Conservation (phyloP, 1,140 invertebrate genomes). For the Acromyrmex heyeri region DNA sequence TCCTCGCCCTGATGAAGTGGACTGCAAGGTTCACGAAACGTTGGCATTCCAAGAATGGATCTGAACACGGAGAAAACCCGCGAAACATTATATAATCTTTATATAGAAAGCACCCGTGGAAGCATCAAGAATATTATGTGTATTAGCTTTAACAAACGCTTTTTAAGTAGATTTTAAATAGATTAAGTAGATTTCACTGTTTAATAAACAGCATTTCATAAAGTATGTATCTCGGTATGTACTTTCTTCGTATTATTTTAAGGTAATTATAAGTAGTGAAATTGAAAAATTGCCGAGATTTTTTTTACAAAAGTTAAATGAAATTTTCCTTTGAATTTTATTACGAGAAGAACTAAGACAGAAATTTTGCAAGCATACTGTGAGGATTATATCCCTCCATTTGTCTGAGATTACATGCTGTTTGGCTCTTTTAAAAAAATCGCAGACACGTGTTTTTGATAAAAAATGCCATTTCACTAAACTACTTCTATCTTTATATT, state of each 20-base stretch:
- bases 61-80: no score
- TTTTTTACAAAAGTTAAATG: not conserved
- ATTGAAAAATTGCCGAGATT: not conserved
- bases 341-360: not conserved
- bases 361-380: slow-evolving; percentile 15
- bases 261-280: not conserved
- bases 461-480: not conserved
- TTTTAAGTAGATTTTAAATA: no score
- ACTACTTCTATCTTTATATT: not conserved
- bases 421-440: slow-evolving; percentile 3
- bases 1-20: no score
- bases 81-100: no score
- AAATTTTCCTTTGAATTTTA: not conserved
- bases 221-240: not conserved
- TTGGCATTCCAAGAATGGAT: no score
- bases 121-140: no score
- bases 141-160: not conserved
- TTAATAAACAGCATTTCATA: not conserved
- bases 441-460: not conserved
- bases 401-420: slow-evolving; percentile 16
- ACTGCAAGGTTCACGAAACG: no score
- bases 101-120: no score
- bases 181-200: not conserved
- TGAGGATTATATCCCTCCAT: slow-evolving; percentile 16
- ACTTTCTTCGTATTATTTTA: slow-evolving; percentile 7